Base-by-base conservation (phyloP, 2,888 invertebrate species). In the Fissipunctia ypsillon region DNA sequence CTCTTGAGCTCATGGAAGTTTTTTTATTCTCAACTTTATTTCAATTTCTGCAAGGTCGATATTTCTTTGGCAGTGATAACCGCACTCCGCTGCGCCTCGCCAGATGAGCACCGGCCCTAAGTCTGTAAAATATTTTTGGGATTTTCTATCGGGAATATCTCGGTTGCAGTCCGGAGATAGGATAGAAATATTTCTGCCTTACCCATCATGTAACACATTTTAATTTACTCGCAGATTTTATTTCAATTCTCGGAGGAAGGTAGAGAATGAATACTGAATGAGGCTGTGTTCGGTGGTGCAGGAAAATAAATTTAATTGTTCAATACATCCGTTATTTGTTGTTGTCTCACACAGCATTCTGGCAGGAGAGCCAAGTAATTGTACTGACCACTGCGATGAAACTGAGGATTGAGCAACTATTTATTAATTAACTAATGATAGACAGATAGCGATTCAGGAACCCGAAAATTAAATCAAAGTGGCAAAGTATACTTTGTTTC, bases 251-350 rank as follows among this genome's bases (percentile, higher is more conserved):
- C 19, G 28, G 7, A 19, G 41, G n/a, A 16, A 19, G 31, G 6
- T 10, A 38, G 25, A 56, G 2, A 22, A 31, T 56, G 16, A 31
- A 78, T 78, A 61, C 78, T 76, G 10, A 65, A 45, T 43, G 61
- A 48, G 43, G n/a, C 19, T 9, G 35, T 45, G 41, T 50, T 61
- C 28, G 28, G 19, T 52, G 43, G 5, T 48, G 70, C 52, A 45
- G 69, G 16, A 60, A 69, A 68, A 52, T 43, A 35, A 75, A 69
- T 59, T 69, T 14, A 77, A 77, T 52, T 52, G 68, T 38, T 22
- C 35, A 77, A 45, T 22, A 63, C 28, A 9, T 38, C 31, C 16
- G 7, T 60, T 48, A 3, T 48, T 31, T 56, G n/a, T n/a, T n/a
- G n/a, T n/a, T n/a, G n/a, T n/a, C n/a, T 19, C 28, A 54, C 6